Evolutionary conservation across 2,113 vertebrate species (phyloP).

Genomic region (Oncorhynchus gorbuscha): DNA sequence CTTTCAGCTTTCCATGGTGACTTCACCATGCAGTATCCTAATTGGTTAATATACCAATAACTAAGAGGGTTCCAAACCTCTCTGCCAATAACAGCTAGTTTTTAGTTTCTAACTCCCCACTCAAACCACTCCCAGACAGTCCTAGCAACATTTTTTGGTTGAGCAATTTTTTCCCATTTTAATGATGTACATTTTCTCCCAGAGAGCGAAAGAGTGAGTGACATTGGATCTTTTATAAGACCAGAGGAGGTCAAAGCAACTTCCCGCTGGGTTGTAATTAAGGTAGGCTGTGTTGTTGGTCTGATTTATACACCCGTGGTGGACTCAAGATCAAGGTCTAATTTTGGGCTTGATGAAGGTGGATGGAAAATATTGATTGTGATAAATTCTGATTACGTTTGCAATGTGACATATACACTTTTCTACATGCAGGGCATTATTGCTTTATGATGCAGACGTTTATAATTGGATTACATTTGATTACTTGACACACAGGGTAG

Average conservation of each 20-base stretch:
- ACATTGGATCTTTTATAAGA: slow-evolving; percentile 51
- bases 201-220: slow-evolving; percentile 29
- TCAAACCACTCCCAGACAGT: slow-evolving; percentile 3
- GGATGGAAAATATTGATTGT: slow-evolving; percentile 51
- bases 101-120: slow-evolving; percentile 24
- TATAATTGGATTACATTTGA: neutral
- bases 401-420: slow-evolving; percentile 48
- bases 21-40: too few relatives aligned
- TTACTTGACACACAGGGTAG: neutral
- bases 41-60: too few relatives aligned
- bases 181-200: slow-evolving; percentile 47
- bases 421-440: slow-evolving; percentile 39
- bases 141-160: too few relatives aligned
- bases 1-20: too few relatives aligned
- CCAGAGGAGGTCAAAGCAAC: slow-evolving; percentile 42
- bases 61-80: slow-evolving; percentile 5
- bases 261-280: slow-evolving; percentile 42
- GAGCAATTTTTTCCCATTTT: slow-evolving; percentile 34
- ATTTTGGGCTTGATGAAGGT: slow-evolving; percentile 46
- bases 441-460: slow-evolving; percentile 44
- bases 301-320: slow-evolving; percentile 48
- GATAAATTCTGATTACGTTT: slow-evolving; percentile 53
- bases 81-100: slow-evolving; percentile 17
- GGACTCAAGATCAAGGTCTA: slow-evolving; percentile 28
- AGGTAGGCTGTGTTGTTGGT: slow-evolving; percentile 35